Base-by-base conservation (phyloP, 1,140 invertebrate genomes). In the Babylonia areolata region DNA sequence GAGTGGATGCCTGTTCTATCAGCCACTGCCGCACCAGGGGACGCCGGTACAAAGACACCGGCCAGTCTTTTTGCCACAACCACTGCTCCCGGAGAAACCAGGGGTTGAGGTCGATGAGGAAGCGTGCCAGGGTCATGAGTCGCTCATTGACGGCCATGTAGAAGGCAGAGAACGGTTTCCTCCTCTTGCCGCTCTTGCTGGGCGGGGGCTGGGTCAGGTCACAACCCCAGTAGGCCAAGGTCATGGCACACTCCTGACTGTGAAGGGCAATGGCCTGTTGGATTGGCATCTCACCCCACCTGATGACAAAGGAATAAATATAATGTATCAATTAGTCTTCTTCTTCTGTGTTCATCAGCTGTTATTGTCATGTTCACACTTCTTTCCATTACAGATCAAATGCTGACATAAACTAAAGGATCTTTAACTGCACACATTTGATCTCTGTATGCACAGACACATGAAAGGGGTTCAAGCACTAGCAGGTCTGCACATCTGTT, bases 201-300 rank as follows among this genome's bases (percentile, higher is more conserved):
- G 82, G 40, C 15, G 81, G 37, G 6, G 82, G 40, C 69, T 73
- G 40, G 23, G 33, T 73, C 15, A 93, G n/a, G 39, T 86, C 86
- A 85, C 93, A 93, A 0, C 93, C 93, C 86, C 88, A 90, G 42
- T 91, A 91, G 78, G 93, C 87, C 1, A 94, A 84, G 15, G 92
- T 92, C 79, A 94, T 88, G 46, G 93, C 92, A 90, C 91, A 93
- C 73, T 92, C 87, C 73, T 91, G 89, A 81, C 90, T 90, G 84
- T 93, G 93, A 17, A 93, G 64, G 33, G 89, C 89, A 2, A 94
- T 91, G 40, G 93, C 93, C 77, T 93, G 92, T 42, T 92, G 90
- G n/a, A 94, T 84, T 3, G 93, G 93, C 9, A 91, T 92, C 79
- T 94, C 92, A 37, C 89, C 90, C 91, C 92, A 93, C 12, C 86